Evolutionary conservation across 53 echinoderm and acorn worm genomes (phyloP).

Genomic region (Antedon mediterranea): DNA sequence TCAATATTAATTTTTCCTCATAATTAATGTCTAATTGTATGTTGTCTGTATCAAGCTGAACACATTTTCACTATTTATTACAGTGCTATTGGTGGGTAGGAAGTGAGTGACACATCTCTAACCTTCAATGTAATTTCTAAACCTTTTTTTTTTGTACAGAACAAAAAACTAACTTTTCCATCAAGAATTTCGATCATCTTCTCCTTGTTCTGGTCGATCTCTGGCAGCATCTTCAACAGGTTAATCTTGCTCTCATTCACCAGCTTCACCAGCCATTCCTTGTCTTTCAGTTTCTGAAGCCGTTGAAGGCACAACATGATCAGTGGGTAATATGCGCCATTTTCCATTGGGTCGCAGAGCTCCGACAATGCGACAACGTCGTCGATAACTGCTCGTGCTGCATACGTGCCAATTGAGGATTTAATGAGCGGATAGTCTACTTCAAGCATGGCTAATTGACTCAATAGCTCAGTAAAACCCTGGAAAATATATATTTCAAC

Average conservation of each 20-base stretch:
- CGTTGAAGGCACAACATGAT: slow-evolving; percentile 82
- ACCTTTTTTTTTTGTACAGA: too few species aligned
- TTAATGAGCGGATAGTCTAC: slow-evolving; percentile 72
- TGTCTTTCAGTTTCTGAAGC: slow-evolving; percentile 60
- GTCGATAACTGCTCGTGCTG: slow-evolving; percentile 63
- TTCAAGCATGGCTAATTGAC: slow-evolving; percentile 52
- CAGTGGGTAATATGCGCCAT: slow-evolving; percentile 80
- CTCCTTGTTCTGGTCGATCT: slow-evolving; percentile 90
- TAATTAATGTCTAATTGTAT: too few species aligned
- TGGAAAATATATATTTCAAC: too few species aligned
- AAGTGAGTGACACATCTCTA: too few species aligned
- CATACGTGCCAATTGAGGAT: slow-evolving; percentile 65
- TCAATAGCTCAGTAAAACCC: slow-evolving; percentile 70
- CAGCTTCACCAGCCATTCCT: slow-evolving; percentile 49
- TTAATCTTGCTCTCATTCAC: slow-evolving; percentile 71
- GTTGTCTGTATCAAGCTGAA: too few species aligned
- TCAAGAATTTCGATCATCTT: slow-evolving; percentile 98
- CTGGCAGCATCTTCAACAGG: slow-evolving; percentile 86
- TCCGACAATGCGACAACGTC: slow-evolving; percentile 48
- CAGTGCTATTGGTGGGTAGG: too few species aligned
- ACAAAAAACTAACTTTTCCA: slow-evolving; percentile 51
- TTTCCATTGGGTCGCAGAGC: slow-evolving; percentile 61
- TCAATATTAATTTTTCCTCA: too few species aligned
- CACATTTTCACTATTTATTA: too few species aligned
- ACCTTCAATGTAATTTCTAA: too few species aligned